A percentile compares a stretch with the other conserved stretches of the same genome.
These are phyloP conservation scores for Panopea generosa DNA, from an alignment of 2,888 invertebrate species.

Conservation along the genomic window DNA sequence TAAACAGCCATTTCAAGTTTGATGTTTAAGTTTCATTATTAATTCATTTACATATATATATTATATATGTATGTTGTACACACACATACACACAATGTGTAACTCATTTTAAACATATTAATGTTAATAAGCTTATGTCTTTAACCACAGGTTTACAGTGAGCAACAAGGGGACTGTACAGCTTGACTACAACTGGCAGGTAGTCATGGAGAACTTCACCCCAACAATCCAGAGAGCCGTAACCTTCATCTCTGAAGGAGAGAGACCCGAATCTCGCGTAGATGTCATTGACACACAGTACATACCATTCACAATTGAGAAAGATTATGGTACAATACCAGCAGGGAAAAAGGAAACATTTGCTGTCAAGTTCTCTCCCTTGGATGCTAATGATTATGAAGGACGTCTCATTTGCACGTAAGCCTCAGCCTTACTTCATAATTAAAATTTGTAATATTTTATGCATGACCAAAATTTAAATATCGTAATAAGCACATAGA, in stretches of 20 bases:
- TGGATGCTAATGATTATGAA: conserved; percentile 84
- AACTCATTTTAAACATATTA: too few relatives aligned
- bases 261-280: conserved; percentile 77
- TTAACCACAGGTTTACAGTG: conserved; percentile 74
- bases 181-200: conserved; percentile 84
- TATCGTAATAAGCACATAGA: too few relatives aligned
- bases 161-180: conserved; percentile 81
- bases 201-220: conserved; percentile 82
- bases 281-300: conserved; percentile 77
- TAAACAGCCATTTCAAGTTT: too few relatives aligned
- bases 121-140: too few relatives aligned
- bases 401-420: conserved; percentile 84
- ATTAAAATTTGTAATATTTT: too few relatives aligned
- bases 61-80: too few relatives aligned
- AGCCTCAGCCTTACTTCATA: conserved; percentile 29
- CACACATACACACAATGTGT: too few relatives aligned
- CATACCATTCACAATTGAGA: conserved; percentile 84
- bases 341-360: conserved; percentile 80
- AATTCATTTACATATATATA: too few relatives aligned
- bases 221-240: conserved; percentile 79
- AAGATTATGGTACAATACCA: conserved; percentile 80
- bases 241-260: conserved; percentile 80
- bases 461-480: conserved; percentile 1
- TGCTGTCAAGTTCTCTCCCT: conserved; percentile 83
- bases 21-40: too few relatives aligned